Base-by-base conservation (phyloP, 2,797 vertebrate species). In the Sylvia borin region DNA sequence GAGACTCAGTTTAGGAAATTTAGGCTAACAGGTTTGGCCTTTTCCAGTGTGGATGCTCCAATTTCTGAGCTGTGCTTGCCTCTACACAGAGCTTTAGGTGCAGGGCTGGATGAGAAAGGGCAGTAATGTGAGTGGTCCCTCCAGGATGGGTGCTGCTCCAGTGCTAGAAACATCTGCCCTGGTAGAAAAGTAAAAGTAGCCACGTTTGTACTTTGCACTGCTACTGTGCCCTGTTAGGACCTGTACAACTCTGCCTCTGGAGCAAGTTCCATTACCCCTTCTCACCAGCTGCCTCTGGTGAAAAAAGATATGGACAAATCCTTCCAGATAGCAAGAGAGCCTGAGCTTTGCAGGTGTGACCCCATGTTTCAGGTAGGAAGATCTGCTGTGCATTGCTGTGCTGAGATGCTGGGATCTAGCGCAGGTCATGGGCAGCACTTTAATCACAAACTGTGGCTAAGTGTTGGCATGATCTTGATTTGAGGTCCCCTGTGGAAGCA, bases 51-150 rank as follows among this genome's bases (percentile, higher is more conserved):
- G 18, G 34, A 16, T 4, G 1, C 22, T 65, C 21, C 2, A 3
- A 2, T 71, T 64, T 38, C 22, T 40, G 11, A 27, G 32, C 53
- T 82, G 4, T 53, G 5, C 67, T 26, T 64, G 72, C 34, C 32
- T 73, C n/a, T 42, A 14, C 0, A 0, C 11, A 21, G 25, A 51
- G 15, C n/a, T 73, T 4, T 22, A 27, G 51, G 43, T 47, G 14
- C 0, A 0, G 13, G 10, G 8, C 8, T 65, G 11, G 21, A 13
- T 68, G 60, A 25, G 42, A n/a, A 73, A 67, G 15, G 29, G 16
- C 55, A 32, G 2, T 50, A 64, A 45, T 1, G 0, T 34, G 45
- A 50, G 32, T 12, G 10, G 7, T 79, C 15, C n/a, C 7, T 75
- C 18, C 11, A 18, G n/a, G 58, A 42, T 24, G 18, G 26, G 47